Base-by-base conservation (phyloP, 2,797 vertebrate genomes). In the Acrossocheilus fasciatus region DNA sequence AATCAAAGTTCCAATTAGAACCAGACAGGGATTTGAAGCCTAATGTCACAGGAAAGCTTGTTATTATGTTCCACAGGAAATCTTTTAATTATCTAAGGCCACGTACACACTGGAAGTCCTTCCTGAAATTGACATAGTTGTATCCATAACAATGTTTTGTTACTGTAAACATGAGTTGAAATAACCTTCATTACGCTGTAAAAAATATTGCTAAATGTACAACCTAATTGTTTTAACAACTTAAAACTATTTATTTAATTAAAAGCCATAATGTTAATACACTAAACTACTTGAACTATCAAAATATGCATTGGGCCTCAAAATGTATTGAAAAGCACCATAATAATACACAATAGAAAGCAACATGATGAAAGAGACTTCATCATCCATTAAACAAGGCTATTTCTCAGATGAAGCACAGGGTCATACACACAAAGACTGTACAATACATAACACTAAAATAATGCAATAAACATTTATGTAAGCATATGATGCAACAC, bases 1-100 rank as follows among this genome's bases (percentile, higher is more conserved):
- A 78, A 62, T 62, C 36, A 43, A 62, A 78, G 54, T 17, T 14
- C 54, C 36, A 62, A 78, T 78, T 78, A 78, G 54, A 78, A 43
- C 2, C 54, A 72, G 47, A 9, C 64, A n/a, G 45, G 47, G 36
- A 79, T 84, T 80, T 80, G 50, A 43, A 78, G 54, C 12, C 52
- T 26, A 41, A 26, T 36, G 12, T 78, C 76, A 78, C 12, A 41
- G 36, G 54, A 4, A 78, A 78, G 41, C 36, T 78, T 76, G 36
- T 54, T 78, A 59, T 39, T 43, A 43, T 59, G 54, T 39, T 78
- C 20, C 12, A 59, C 12, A 8, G 34, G 59, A 77, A 41, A 62
- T 17, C 3, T 6, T 36, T 36, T n/a, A 9, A 17, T 10, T 78
- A 12, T 59, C 36, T 8, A 78, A 54, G 20, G 50, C 34, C 34